phyloP scores from a whole-genome alignment of 2,113 vertebrate species.

The Bagarius yarrelli region DNA sequence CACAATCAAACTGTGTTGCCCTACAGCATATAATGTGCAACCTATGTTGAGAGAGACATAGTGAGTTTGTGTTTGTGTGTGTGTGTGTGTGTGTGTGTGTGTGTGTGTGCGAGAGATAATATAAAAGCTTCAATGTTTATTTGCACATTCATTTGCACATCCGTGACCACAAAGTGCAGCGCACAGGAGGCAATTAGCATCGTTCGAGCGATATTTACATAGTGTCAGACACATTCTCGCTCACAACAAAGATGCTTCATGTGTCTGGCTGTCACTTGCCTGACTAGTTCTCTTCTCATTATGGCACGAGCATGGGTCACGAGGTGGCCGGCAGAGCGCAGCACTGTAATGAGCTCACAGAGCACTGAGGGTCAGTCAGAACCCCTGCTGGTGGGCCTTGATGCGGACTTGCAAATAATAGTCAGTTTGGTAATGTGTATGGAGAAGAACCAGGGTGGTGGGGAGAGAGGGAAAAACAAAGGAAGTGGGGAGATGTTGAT shows the following conservation, averaged over 20 bases:
- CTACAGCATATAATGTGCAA: conserved; percentile 6
- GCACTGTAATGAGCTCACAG: conserved; percentile 55
- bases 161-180: conserved; percentile 45
- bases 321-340: conserved; percentile 49
- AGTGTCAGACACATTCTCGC: conserved; percentile 55
- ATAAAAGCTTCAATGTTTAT: conserved; percentile 50
- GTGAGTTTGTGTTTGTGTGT: background rate
- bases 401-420: conserved; percentile 60
- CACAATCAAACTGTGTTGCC: conserved; percentile 3
- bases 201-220: conserved; percentile 68
- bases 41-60: background rate
- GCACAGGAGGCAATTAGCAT: conserved; percentile 66
- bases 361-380: conserved; percentile 57
- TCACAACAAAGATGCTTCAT: conserved; percentile 61
- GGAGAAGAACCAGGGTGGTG: too few relatives aligned
- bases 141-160: conserved; percentile 58
- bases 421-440: conserved; percentile 37
- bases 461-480: background rate
- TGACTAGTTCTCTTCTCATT: conserved; percentile 43
- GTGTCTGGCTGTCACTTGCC: conserved; percentile 45
- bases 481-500: background rate
- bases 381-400: conserved; percentile 57
- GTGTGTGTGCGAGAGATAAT: conserved; percentile 36
- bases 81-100: background rate
- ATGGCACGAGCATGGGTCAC: conserved; percentile 50